Percentiles rank a stretch among this genome's conserved stretches.
Evolutionary conservation across 2,888 invertebrate species (phyloP).

Genomic region (Abscondita cerata): DNA sequence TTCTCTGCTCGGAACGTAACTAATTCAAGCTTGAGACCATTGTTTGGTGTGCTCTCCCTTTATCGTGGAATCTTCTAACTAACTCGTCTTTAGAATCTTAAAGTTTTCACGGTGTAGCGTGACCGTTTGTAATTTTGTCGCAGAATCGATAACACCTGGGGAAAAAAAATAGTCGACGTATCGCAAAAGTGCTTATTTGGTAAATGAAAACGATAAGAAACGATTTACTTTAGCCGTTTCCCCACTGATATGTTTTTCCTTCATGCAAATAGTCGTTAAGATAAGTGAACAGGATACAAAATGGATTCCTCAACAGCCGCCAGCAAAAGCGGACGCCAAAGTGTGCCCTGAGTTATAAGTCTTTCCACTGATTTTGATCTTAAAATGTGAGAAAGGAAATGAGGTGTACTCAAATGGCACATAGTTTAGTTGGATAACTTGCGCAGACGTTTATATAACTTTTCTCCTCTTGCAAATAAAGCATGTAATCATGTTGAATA

Average conservation of each 20-base stretch:
- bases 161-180: constrained; percentile 24
- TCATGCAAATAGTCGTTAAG: constrained; percentile 42
- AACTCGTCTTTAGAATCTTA: constrained; percentile 42
- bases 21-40: constrained; percentile 61
- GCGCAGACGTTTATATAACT: constrained; percentile 45
- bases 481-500: constrained; percentile 5
- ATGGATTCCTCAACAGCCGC: constrained; percentile 39
- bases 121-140: constrained; percentile 23
- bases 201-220: constrained; percentile 45
- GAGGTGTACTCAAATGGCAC: constrained; percentile 41
- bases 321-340: constrained; percentile 29
- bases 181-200: constrained; percentile 44
- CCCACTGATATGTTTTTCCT: constrained; percentile 43
- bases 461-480: constrained; percentile 29
- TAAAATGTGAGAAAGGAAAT: constrained; percentile 39
- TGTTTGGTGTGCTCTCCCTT: constrained; percentile 51
- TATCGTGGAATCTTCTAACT: constrained; percentile 30
- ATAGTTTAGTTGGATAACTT: constrained; percentile 46
- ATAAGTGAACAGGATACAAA: constrained; percentile 46
- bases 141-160: constrained; percentile 31
- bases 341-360: constrained; percentile 33
- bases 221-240: constrained; percentile 41
- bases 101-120: constrained; percentile 28
- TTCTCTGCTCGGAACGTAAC: constrained; percentile 60
- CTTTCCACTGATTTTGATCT: constrained; percentile 40